Base-by-base conservation (phyloP, 92 coral and sea anemone genomes). In the Parazoanthus swiftii region DNA sequence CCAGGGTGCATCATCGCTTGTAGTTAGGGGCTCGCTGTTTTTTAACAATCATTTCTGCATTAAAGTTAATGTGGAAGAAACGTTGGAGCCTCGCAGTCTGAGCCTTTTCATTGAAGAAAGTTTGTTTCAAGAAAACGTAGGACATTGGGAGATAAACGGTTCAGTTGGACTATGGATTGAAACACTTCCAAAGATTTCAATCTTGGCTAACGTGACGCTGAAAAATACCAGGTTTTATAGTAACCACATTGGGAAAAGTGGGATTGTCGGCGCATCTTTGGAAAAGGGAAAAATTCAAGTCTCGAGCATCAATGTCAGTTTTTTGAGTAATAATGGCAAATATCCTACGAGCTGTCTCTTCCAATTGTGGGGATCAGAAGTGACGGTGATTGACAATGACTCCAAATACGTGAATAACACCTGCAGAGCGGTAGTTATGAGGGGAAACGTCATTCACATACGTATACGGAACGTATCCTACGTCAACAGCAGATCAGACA, bases 21-120 rank as follows among this genome's bases (percentile, higher is more conserved):
- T 6, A 23, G 14, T 81, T 38, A 71, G 29, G 10, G 54, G 72
- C 21, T 23, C 85, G 6, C 10, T 15, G 2, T 81, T 81, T 81
- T 26, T 15, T 39, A 81, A 81, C 85, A 81, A 81, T 39, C 35
- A 81, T 59, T 81, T 81, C 56, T 81, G 85, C 74, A 63, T 81
- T 39, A 81, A 81, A 58, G 74, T 81, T 37, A 21, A 38, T 37
- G 74, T 81, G 48, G 73, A 81, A 18, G 44, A 38, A 38, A 58
- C 44, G 35, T 81, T 81, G 85, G 50, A 18, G 46, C 8, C 74
- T 3, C 74, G n/a, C 5, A 37, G 11, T n/a, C 20, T 81, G 15
- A 63, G 6, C 54, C 37, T 81, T 39, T 63, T n/a, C 73, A 20
- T 81, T 65, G 8, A 35, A 37, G 51, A 63, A 33, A 81, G 85